Evolutionary conservation across 2,797 vertebrate species (phyloP), one percentile per base, ranked within the genome.

Genomic region (Sebastes oblongus): DNA sequence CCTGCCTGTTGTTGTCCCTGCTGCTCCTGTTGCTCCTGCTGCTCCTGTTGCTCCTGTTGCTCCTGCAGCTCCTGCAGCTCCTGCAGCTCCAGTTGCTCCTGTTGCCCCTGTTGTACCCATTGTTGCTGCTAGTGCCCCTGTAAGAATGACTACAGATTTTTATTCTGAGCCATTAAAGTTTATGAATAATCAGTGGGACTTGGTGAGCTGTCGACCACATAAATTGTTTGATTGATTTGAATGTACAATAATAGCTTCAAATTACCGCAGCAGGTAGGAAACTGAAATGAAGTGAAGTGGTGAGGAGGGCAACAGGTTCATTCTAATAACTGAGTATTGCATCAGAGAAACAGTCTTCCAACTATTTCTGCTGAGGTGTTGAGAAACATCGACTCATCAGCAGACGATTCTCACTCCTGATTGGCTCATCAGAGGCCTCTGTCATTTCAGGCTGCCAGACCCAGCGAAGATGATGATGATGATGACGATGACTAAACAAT

Each of bases 381-480:
- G 58, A 76, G 68, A 80, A 76, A 80, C 56, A 29, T 2, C 4
- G 3, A 75, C 54, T 83, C 36, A 66, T 59, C 64, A 72, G 54
- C 70, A 56, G 29, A 55, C 9, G 25, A 54, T 75, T 1, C 74
- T 87, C 18, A 9, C 22, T 81, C 32, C 68, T 70, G 39, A 83
- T 30, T 77, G 78, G 72, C 80, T 93, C 72, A 85, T 36, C 39
- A 36, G 42, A 82, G 66, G 59, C 72, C 52, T 86, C 75, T 93
- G 46, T 91, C 27, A 84, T 93, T 92, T 82, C 78, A 94, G 92
- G 84, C 72, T 83, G 77, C 75, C 73, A 75, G 32, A 78, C 61
- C 73, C 62, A 74, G 16, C 0, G 22, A 39, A 16, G 94, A 94
- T 61, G 94, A 94, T 12, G 92, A 93, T 7, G 89, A 93, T 3